These are phyloP conservation scores for Acanthurus leucopareius DNA, from an alignment of 2,797 vertebrate species.

Conservation along the genomic window DNA sequence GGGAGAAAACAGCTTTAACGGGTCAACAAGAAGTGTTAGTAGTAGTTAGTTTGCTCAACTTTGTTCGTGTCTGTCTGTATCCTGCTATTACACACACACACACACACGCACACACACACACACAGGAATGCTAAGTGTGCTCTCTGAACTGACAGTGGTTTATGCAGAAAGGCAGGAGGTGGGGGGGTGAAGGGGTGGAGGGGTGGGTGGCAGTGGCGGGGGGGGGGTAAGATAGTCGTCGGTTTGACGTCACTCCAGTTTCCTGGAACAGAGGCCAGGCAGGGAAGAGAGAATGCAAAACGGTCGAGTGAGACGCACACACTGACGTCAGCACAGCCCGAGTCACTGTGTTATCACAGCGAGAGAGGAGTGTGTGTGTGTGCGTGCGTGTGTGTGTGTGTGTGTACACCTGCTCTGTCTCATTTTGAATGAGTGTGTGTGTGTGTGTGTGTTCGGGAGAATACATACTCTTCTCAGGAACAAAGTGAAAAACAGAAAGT, in stretches of 20 bases:
- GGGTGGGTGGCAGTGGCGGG: slow-evolving; percentile 19
- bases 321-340: slow-evolving; percentile 90
- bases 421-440: slow-evolving; percentile 7
- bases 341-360: slow-evolving; percentile 87
- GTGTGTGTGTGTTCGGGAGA: too few species aligned
- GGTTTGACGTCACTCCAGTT: slow-evolving; percentile 85
- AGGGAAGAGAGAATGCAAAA: slow-evolving; percentile 90
- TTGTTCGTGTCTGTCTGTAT: slow-evolving; percentile 43
- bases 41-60: slow-evolving; percentile 32
- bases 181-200: background rate
- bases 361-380: slow-evolving; percentile 57
- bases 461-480: slow-evolving; percentile 42
- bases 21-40: slow-evolving; percentile 4
- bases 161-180: slow-evolving; percentile 49
- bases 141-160: slow-evolving; percentile 48
- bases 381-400: slow-evolving; percentile 36
- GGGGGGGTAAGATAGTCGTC: slow-evolving; percentile 59
- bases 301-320: slow-evolving; percentile 86
- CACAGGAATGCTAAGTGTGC: background rate
- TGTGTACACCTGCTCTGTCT: slow-evolving; percentile 30
- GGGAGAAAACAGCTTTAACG: slow-evolving; percentile 9
- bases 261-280: slow-evolving; percentile 82
- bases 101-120: slow-evolving; percentile 18
- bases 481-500: slow-evolving; percentile 50
- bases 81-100: slow-evolving; percentile 17